Conservation (phyloP, 2,888 invertebrate genomes). For the Diogma glabrata region DNA sequence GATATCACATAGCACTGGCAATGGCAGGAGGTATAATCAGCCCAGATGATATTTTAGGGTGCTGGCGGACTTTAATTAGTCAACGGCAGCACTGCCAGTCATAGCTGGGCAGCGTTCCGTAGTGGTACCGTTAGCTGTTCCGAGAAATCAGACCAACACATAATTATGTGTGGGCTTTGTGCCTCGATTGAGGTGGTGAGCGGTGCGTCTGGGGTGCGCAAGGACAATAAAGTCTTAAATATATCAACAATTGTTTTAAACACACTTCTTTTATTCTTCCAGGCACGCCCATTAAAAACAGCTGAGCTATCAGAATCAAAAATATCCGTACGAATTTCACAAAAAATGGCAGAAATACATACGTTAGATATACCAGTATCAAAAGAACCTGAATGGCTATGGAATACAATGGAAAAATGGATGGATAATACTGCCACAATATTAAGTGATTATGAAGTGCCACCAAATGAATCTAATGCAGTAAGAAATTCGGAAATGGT, state of each 20-base stretch:
- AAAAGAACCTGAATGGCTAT: slow-evolving; percentile 92
- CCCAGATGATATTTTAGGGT: too few relatives aligned
- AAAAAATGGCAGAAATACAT: slow-evolving; percentile 90
- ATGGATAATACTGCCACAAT: slow-evolving; percentile 44
- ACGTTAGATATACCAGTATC: slow-evolving; percentile 86
- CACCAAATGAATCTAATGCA: slow-evolving; percentile 12
- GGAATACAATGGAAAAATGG: slow-evolving; percentile 81
- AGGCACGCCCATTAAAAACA: slow-evolving; percentile 79
- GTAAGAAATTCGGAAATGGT: slow-evolving; percentile 12
- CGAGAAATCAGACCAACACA: too few relatives aligned
- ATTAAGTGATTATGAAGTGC: slow-evolving; percentile 26
- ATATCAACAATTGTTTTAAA: not conserved
- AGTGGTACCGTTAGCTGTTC: too few relatives aligned
- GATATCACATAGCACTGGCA: too few relatives aligned
- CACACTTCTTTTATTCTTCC: slow-evolving; percentile 25
- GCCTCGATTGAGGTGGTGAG: too few relatives aligned
- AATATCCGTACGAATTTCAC: slow-evolving; percentile 75
- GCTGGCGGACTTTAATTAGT: too few relatives aligned
- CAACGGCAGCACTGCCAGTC: too few relatives aligned
- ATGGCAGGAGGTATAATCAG: too few relatives aligned
- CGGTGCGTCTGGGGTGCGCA: too few relatives aligned
- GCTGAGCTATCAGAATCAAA: slow-evolving; percentile 67
- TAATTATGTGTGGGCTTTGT: too few relatives aligned
- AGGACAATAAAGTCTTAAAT: too few relatives aligned
- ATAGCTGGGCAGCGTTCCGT: too few relatives aligned